Base-by-base conservation (phyloP, 2,113 vertebrate genomes). In the Anthoscopus minutus region DNA sequence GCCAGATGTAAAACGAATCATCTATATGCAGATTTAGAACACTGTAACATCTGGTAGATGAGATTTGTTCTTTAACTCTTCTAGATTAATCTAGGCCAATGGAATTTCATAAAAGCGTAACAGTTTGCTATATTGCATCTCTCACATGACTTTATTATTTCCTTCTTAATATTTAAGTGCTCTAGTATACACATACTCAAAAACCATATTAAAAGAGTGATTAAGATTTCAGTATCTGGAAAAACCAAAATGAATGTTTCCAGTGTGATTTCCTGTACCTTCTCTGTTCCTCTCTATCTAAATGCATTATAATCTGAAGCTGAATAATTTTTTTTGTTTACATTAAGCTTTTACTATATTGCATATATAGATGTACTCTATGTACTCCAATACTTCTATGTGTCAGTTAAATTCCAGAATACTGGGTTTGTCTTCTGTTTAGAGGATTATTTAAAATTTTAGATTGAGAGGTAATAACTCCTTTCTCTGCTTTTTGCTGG, bases 381-480 rank as follows among this genome's bases (percentile, higher is more conserved):
- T n/a, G n/a, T 37, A 24, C 11, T 50, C 11, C 22, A 72, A 30
- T 33, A 50, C 6, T 61, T 8, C 42, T 28, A n/a, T 0, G 0
- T 22, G 7, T 30, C 20, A 60, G 20, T 16, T 80, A 50, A 81
- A 73, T 28, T 80, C 15, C 67, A 77, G 28, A 37, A 74, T 47
- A 28, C 4, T 48, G 20, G 13, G 10, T 33, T 6, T 67, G 18
- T 38, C n/a, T 92, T 66, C 11, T 67, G 5, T 62, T 78, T 80
- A 65, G 21, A 70, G 4, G 2, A 58, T 35, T 77, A 23, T 51
- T 44, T 31, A 61, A 44, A 57, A 86, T 45, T 67, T 77, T 81
- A 64, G 35, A 67, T 93, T 81, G 58, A 79, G 12, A 47, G 5
- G 1, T 42, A 81, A 27, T 61, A 38, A 23, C 2, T 9, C 40